These are phyloP conservation scores for Heliothis subflexa DNA, from an alignment of 1,140 invertebrate species.

Conservation along the genomic window DNA sequence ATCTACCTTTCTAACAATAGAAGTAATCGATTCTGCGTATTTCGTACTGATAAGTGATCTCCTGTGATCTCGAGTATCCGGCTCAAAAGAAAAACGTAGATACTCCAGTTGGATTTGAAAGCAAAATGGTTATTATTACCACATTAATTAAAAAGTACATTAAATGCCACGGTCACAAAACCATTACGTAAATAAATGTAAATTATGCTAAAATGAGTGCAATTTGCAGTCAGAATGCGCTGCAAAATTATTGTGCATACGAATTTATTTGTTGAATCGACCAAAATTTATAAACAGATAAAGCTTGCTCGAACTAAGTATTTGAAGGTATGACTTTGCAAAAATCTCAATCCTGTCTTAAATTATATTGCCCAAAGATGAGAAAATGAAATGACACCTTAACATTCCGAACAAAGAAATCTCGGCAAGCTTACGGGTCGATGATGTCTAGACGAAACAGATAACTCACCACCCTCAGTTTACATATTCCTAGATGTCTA, in stretches of 20 bases:
- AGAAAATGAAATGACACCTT: not conserved
- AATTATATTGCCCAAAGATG: too few species aligned
- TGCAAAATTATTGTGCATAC: not conserved
- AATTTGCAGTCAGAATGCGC: not conserved
- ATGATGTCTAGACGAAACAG: constrained; percentile 5
- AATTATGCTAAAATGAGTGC: not conserved
- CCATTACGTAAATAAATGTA: not conserved
- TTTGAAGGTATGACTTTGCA: not conserved
- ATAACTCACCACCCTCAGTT: not conserved
- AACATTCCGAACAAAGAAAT: not conserved
- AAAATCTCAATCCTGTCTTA: not conserved
- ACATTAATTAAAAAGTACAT: not conserved
- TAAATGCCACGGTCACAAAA: constrained; percentile 4
- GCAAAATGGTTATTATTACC: not conserved
- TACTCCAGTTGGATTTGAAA: not conserved
- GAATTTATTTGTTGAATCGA: not conserved
- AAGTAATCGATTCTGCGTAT: not conserved
- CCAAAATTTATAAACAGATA: not conserved
- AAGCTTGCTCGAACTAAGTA: not conserved
- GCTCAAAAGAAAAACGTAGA: not conserved
- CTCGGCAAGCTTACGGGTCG: not conserved
- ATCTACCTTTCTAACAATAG: not conserved
- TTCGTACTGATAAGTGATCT: not conserved
- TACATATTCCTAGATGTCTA: not conserved
- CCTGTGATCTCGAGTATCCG: not conserved